Conservation (phyloP, 2,888 invertebrate genomes). For the Ypsolopha sequella region DNA sequence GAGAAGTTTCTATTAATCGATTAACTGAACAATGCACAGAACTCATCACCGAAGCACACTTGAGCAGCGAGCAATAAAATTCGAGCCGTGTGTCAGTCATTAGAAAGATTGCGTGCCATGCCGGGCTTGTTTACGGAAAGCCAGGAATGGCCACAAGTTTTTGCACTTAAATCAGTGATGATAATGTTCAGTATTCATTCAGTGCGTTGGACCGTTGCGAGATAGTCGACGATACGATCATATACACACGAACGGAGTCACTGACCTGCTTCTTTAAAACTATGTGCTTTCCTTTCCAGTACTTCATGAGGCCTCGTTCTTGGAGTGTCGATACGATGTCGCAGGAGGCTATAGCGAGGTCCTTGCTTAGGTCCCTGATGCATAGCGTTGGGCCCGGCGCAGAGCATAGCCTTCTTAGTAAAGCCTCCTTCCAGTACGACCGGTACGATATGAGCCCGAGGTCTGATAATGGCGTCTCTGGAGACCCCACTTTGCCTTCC, state of each 20-base stretch:
- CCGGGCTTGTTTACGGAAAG: neutral
- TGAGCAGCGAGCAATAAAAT: neutral
- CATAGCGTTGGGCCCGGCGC: constrained; percentile 90
- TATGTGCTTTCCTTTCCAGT: constrained; percentile 99
- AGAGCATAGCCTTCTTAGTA: constrained; percentile 91
- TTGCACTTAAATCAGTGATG: constrained; percentile 3
- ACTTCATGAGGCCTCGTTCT: constrained; percentile 97
- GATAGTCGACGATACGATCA: constrained; percentile 4
- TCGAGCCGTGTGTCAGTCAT: neutral
- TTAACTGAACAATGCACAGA: no score
- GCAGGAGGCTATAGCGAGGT: constrained; percentile 96
- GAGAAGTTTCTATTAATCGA: no score
- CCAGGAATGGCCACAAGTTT: constrained; percentile 1
- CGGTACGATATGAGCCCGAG: constrained; percentile 97
- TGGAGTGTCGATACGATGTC: constrained; percentile 98
- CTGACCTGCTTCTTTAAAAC: constrained; percentile 92
- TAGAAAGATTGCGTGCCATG: constrained; percentile 4
- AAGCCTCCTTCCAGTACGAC: constrained; percentile 98
- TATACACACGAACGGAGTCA: constrained; percentile 3
- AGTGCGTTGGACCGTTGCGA: constrained; percentile 4
- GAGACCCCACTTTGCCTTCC: constrained; percentile 98
- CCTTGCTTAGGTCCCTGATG: constrained; percentile 88
- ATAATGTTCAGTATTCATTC: constrained; percentile 2
- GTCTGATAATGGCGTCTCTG: constrained; percentile 98
- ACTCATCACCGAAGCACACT: no score